Evolutionary conservation across 2,797 vertebrate genomes (phyloP).

Genomic region (Karalla daura): DNA sequence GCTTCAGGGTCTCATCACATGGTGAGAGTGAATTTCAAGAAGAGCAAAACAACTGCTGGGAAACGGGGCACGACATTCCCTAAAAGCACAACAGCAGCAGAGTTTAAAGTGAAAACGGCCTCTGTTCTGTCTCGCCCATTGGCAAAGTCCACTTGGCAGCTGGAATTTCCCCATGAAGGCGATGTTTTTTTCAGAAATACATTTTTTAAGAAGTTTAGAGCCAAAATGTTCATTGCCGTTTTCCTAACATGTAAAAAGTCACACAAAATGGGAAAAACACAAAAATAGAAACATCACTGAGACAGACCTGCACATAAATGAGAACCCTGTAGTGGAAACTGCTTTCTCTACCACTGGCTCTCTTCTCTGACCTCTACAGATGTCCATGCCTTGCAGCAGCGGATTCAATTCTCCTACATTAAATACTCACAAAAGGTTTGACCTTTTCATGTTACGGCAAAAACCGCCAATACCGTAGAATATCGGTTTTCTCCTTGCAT

Average conservation of each 20-base stretch:
- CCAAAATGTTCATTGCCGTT: neutral
- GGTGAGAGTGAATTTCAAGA: constrained; percentile 2
- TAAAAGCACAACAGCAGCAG: neutral
- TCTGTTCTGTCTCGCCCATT: neutral
- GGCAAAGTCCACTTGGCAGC: neutral
- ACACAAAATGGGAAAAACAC: neutral
- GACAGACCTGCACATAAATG: neutral
- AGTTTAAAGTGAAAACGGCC: neutral
- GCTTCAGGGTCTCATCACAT: constrained; percentile 47
- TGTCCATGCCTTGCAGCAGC: too few relatives aligned
- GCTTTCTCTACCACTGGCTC: too few relatives aligned
- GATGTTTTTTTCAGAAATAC: neutral
- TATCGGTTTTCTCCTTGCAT: neutral
- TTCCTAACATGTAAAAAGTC: neutral
- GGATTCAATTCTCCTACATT: neutral
- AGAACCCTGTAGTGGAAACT: too few relatives aligned
- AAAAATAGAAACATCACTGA: neutral
- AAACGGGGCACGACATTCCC: neutral
- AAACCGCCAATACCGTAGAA: too few relatives aligned
- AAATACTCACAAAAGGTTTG: neutral
- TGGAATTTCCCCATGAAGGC: neutral
- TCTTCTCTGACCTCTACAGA: too few relatives aligned
- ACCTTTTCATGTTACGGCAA: neutral
- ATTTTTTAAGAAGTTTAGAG: neutral
- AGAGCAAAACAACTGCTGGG: constrained; percentile 9